phyloP scores from a whole-genome alignment of 1,140 invertebrate genomes.

The Caenorhabditis inopinata region DNA sequence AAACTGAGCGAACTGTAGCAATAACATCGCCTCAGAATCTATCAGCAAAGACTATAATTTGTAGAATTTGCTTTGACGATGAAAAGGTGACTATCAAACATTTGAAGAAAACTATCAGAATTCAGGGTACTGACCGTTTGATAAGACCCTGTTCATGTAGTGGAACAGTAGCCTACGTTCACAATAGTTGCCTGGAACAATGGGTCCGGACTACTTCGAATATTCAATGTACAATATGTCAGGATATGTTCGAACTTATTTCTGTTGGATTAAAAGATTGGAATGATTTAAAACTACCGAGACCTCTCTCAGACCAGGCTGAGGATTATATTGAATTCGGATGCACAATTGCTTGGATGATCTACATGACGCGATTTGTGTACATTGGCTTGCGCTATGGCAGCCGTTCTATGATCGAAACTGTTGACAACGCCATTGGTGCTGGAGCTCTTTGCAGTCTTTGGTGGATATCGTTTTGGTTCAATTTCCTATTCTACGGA shows the following conservation, averaged over 20 bases:
- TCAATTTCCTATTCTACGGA: constrained; percentile 35
- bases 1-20: background rate
- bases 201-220: constrained; percentile 23
- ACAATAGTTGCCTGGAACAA: constrained; percentile 22
- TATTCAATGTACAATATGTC: constrained; percentile 37
- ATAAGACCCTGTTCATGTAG: constrained; percentile 24
- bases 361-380: constrained; percentile 6
- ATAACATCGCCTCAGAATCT: background rate
- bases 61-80: background rate
- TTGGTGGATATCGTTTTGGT: constrained; percentile 33
- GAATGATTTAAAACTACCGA: background rate
- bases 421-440: background rate
- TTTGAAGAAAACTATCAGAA: background rate
- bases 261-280: constrained; percentile 24
- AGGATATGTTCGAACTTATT: background rate
- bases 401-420: background rate
- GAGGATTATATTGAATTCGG: constrained; percentile 43
- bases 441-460: background rate
- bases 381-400: constrained; percentile 11
- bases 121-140: background rate
- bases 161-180: constrained; percentile 33
- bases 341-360: constrained; percentile 35
- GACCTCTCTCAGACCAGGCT: constrained; percentile 1
- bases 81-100: background rate
- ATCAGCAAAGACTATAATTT: background rate